A percentile compares a stretch with the other conserved stretches of the same genome.
These are phyloP conservation scores for Poecilia gillii DNA, from an alignment of 2,797 vertebrate species.

Conservation along the genomic window DNA sequence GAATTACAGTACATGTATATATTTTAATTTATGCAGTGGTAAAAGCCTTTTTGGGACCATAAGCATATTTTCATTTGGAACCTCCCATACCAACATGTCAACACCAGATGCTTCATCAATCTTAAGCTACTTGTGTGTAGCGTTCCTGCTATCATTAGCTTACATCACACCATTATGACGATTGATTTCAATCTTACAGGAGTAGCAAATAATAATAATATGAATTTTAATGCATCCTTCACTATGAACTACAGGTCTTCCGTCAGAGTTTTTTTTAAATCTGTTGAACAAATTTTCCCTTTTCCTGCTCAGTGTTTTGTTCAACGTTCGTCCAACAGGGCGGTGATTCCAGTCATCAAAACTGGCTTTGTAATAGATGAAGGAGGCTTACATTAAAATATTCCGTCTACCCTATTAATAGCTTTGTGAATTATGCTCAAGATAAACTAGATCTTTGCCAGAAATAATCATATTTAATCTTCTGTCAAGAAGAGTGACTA, in stretches of 20 bases:
- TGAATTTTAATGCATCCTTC: background rate
- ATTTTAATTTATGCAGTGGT: background rate
- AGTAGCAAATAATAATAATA: too few relatives aligned
- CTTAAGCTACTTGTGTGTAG: too few relatives aligned
- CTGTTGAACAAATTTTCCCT: background rate
- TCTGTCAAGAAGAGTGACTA: background rate
- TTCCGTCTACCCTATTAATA: background rate
- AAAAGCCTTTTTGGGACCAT: too few relatives aligned
- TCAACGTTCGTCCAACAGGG: background rate
- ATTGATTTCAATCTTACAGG: too few relatives aligned
- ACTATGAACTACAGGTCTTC: background rate
- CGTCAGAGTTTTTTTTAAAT: background rate
- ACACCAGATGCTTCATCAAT: too few relatives aligned
- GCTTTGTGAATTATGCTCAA: background rate
- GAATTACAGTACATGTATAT: background rate
- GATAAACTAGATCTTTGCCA: background rate
- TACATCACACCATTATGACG: too few relatives aligned
- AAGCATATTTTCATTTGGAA: too few relatives aligned
- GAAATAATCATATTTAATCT: background rate
- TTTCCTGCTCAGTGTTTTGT: background rate
- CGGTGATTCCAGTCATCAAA: background rate
- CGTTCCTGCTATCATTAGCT: too few relatives aligned
- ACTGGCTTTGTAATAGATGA: background rate
- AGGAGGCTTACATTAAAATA: background rate
- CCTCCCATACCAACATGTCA: too few relatives aligned